Evolutionary conservation across 2,888 invertebrate genomes (phyloP).

Genomic region (Tribolium freemani): DNA sequence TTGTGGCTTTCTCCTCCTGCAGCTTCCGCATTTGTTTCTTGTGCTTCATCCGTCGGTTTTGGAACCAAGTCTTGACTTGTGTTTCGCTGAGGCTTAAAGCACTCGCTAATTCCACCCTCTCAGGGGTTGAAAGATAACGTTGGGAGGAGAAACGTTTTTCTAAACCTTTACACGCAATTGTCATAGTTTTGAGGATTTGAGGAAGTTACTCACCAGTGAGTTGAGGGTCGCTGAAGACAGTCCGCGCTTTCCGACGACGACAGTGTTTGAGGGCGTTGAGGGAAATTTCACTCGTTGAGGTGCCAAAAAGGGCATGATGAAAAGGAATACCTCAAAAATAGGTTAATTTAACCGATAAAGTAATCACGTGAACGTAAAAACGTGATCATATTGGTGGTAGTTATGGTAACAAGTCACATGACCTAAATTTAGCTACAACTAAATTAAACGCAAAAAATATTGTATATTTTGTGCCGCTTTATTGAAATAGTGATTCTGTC

Average conservation of each 20-base stretch:
- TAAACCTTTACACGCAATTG: slow-evolving; percentile 73
- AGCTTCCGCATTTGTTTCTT: slow-evolving; percentile 89
- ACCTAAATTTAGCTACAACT: no score
- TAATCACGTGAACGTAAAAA: not conserved
- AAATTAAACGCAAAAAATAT: not conserved
- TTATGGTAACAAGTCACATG: no score
- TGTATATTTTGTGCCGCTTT: not conserved
- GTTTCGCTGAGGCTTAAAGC: slow-evolving; percentile 95
- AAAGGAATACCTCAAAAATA: slow-evolving; percentile 72
- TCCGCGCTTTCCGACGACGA: slow-evolving; percentile 94
- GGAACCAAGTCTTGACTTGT: slow-evolving; percentile 97
- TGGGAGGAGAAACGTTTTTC: slow-evolving; percentile 97
- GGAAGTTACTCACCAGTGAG: slow-evolving; percentile 69
- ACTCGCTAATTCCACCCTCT: slow-evolving; percentile 93
- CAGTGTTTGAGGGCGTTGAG: slow-evolving; percentile 91
- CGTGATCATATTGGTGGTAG: no score
- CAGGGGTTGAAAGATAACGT: slow-evolving; percentile 95
- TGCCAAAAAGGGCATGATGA: slow-evolving; percentile 77
- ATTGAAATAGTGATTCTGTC: not conserved
- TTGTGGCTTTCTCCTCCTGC: slow-evolving; percentile 69
- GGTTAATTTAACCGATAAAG: not conserved
- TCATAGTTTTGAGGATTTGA: not conserved
- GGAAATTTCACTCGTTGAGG: slow-evolving; percentile 75
- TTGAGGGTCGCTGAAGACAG: slow-evolving; percentile 89
- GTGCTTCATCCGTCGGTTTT: slow-evolving; percentile 97